Evolutionary conservation across 2,888 invertebrate species (phyloP).

Genomic region (Hirtodrosophila trivittata): DNA sequence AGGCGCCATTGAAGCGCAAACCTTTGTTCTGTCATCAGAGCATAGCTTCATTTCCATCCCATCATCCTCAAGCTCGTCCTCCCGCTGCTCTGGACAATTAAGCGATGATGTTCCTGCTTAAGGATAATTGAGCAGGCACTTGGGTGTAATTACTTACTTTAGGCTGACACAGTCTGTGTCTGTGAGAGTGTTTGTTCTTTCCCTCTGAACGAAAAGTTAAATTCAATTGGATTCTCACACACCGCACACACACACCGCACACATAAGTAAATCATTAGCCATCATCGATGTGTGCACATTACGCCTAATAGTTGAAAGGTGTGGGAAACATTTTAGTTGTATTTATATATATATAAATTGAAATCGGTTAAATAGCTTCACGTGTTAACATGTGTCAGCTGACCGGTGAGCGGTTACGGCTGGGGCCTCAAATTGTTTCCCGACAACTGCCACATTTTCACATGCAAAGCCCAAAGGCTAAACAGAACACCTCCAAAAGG

Average conservation of each 20-base stretch:
- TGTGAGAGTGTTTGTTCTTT: background rate
- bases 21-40: slow-evolving; percentile 64
- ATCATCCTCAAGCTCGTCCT: background rate
- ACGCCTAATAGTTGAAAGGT: too few relatives aligned
- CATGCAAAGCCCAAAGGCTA: slow-evolving; percentile 53
- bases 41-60: too few relatives aligned
- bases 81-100: slow-evolving; percentile 61
- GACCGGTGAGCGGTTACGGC: slow-evolving; percentile 1
- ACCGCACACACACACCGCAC: background rate
- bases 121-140: slow-evolving; percentile 83
- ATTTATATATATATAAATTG: slow-evolving; percentile 30
- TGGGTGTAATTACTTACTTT: slow-evolving; percentile 82
- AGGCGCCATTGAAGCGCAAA: slow-evolving; percentile 63
- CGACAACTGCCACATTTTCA: slow-evolving; percentile 52
- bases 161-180: slow-evolving; percentile 54
- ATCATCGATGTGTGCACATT: background rate
- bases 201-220: slow-evolving; percentile 35
- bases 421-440: slow-evolving; percentile 34
- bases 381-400: slow-evolving; percentile 66
- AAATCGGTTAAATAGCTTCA: slow-evolving; percentile 56
- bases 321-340: too few relatives aligned
- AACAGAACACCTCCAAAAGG: slow-evolving; percentile 13
- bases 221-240: slow-evolving; percentile 47
- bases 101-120: slow-evolving; percentile 61
- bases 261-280: slow-evolving; percentile 45